Percentiles rank a stretch among this genome's conserved stretches.
Conservation (phyloP, 2,797 vertebrate species). For the Mus caroli region DNA sequence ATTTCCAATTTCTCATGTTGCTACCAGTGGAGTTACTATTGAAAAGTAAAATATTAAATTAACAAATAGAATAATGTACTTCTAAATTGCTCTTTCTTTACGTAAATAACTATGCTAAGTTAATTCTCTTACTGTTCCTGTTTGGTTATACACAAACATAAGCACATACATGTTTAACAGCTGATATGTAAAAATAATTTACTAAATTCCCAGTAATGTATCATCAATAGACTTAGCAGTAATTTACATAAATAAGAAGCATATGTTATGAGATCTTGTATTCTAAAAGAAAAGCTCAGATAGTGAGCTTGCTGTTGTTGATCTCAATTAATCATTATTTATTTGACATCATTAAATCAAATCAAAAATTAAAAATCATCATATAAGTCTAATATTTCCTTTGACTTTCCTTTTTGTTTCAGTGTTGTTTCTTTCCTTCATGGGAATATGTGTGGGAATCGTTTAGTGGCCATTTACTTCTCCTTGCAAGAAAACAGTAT, state of each 20-base stretch:
- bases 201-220: background rate
- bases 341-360: background rate
- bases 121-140: background rate
- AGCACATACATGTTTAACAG: background rate
- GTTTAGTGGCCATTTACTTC: background rate
- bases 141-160: background rate
- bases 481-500: background rate
- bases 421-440: background rate
- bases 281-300: background rate
- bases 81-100: constrained; percentile 20
- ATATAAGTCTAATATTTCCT: background rate
- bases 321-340: background rate
- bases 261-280: background rate
- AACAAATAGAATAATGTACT: constrained; percentile 26
- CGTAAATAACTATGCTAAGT: background rate
- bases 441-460: background rate
- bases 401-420: background rate
- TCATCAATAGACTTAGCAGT: background rate
- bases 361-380: background rate
- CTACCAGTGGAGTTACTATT: background rate
- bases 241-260: background rate
- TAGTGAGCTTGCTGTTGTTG: background rate
- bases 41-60: constrained; percentile 61
- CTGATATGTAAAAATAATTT: background rate
- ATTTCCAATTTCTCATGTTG: constrained; percentile 72